Conservation (phyloP, 2,113 vertebrate genomes). For the Cynocephalus volans region DNA sequence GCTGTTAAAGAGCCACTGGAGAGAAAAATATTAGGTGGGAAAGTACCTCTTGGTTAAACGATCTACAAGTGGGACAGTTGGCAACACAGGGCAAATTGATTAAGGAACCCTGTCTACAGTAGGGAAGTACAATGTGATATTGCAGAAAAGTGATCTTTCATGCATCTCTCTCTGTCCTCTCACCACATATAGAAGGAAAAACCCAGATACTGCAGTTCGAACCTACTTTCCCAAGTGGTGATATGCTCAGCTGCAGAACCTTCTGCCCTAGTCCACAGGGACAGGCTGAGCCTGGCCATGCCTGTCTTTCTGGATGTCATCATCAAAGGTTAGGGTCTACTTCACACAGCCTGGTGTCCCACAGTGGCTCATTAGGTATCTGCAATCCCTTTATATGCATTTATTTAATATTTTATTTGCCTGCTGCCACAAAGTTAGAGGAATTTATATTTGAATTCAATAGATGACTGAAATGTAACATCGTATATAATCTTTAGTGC, state of each 20-base stretch:
- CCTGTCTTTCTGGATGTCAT: neutral
- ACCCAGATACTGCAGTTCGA: neutral
- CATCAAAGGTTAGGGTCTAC: neutral
- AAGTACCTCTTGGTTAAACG: slow-evolving; percentile 3
- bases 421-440: neutral
- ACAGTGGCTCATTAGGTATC: neutral
- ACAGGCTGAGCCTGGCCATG: neutral
- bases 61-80: neutral
- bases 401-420: slow-evolving; percentile 55
- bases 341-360: neutral
- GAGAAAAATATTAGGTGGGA: neutral
- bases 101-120: neutral
- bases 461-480: neutral
- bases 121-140: neutral
- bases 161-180: neutral
- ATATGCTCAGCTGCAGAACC: neutral
- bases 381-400: neutral
- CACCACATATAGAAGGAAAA: neutral
- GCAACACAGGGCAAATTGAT: neutral
- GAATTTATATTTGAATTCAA: slow-evolving; percentile 8
- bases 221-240: neutral
- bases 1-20: neutral
- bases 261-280: neutral
- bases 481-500: slow-evolving; percentile 1
- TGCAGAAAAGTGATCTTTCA: neutral